phyloP scores from a whole-genome alignment of 2,888 invertebrate species.

The Standfussiana lucernea region DNA sequence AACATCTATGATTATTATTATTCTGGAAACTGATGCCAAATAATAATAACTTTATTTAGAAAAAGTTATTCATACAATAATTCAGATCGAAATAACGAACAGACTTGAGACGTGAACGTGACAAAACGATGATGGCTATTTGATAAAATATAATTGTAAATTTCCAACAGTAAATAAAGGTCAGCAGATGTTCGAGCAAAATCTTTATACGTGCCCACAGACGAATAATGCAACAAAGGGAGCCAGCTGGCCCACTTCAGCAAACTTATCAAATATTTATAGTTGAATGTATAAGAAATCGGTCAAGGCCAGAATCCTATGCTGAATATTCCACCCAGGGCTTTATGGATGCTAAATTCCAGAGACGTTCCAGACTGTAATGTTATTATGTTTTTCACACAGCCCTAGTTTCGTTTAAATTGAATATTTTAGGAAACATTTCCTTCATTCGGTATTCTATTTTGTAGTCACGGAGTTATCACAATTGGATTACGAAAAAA shows the following conservation, averaged over 20 bases:
- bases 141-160: neutral
- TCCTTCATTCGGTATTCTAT: conserved; percentile 7
- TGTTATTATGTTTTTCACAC: conserved; percentile 21
- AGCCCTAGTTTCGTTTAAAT: conserved; percentile 17
- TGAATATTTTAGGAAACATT: conserved; percentile 4
- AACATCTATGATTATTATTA: too few species aligned
- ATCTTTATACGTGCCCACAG: conserved; percentile 3
- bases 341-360: conserved; percentile 54
- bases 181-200: neutral
- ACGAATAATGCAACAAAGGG: conserved; percentile 41
- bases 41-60: neutral
- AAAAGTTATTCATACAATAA: neutral
- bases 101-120: neutral
- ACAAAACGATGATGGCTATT: neutral
- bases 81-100: neutral
- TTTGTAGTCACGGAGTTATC: neutral
- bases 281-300: conserved; percentile 59
- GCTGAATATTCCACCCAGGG: conserved; percentile 50
- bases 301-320: conserved; percentile 60
- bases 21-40: neutral
- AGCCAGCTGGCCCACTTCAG: conserved; percentile 50
- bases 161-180: neutral
- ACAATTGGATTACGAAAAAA: conserved; percentile 4
- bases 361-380: conserved; percentile 33
- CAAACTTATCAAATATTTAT: conserved; percentile 67